A percentile compares a stretch with the other conserved stretches of the same genome.
These are phyloP conservation scores for Collichthys lucidus DNA, from an alignment of 2,113 vertebrate species.

Conservation along the genomic window DNA sequence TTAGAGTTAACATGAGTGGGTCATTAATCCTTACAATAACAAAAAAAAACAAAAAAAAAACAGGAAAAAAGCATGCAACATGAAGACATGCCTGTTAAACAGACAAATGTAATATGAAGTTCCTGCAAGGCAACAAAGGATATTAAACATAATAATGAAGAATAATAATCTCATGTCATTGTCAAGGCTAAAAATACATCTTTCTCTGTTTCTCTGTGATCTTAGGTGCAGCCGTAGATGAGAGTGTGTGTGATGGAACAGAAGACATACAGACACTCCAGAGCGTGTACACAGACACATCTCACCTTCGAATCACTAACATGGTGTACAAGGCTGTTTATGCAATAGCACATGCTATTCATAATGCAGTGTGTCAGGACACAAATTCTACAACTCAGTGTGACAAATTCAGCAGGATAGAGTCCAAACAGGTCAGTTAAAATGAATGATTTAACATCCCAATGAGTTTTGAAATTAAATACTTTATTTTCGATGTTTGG, in stretches of 20 bases:
- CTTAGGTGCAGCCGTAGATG: not conserved
- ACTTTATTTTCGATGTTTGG: too few relatives aligned
- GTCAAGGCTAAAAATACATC: too few relatives aligned
- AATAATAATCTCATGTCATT: too few relatives aligned
- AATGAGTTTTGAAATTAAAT: not conserved
- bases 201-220: not conserved
- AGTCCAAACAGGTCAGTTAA: constrained; percentile 66
- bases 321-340: not conserved
- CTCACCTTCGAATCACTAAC: not conserved
- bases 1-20: too few relatives aligned
- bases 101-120: too few relatives aligned
- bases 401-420: constrained; percentile 46
- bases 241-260: constrained; percentile 67
- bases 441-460: not conserved
- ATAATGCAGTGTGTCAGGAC: constrained; percentile 54
- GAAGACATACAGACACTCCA: constrained; percentile 67
- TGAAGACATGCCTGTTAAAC: too few relatives aligned
- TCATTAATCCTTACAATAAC: too few relatives aligned
- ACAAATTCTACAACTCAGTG: constrained; percentile 49
- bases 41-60: too few relatives aligned
- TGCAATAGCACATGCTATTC: not conserved
- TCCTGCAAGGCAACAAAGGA: too few relatives aligned
- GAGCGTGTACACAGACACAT: not conserved
- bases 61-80: too few relatives aligned
- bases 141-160: too few relatives aligned